A percentile compares a stretch with the other conserved stretches of the same genome.
phyloP scores from a whole-genome alignment of 2,888 invertebrate species.

The Xestia xanthographa region DNA sequence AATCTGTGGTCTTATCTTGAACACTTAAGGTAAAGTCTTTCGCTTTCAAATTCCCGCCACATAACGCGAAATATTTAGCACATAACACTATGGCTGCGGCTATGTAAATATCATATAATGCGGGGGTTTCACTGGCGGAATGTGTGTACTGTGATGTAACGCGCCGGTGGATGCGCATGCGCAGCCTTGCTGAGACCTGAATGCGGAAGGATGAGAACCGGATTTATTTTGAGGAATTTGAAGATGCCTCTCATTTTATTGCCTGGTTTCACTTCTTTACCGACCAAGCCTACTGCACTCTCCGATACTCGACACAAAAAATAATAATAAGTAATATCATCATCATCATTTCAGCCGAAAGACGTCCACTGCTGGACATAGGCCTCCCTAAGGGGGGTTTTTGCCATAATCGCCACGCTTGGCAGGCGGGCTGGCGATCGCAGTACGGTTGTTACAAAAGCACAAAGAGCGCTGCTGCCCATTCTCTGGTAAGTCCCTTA shows the following conservation, averaged over 20 bases:
- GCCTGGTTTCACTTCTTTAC: background rate
- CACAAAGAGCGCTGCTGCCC: no score
- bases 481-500: no score
- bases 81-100: constrained; percentile 22
- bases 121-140: constrained; percentile 49
- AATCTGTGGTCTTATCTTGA: constrained; percentile 6
- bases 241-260: constrained; percentile 4
- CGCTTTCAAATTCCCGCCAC: constrained; percentile 42
- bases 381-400: no score
- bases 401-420: no score
- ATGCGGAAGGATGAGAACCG: constrained; percentile 40
- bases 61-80: constrained; percentile 40
- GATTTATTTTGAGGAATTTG: constrained; percentile 18
- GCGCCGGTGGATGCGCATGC: constrained; percentile 12
- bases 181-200: constrained; percentile 9
- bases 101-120: constrained; percentile 44
- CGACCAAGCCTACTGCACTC: background rate
- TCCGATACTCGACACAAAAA: background rate
- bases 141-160: constrained; percentile 46
- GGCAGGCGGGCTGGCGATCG: no score
- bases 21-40: constrained; percentile 5
- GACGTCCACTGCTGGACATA: no score
- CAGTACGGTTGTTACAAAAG: no score
- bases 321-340: no score
- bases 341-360: no score